A percentile compares a stretch with the other conserved stretches of the same genome.
Conservation (phyloP, 2,888 invertebrate species). For the Eupithecia centaureata region DNA sequence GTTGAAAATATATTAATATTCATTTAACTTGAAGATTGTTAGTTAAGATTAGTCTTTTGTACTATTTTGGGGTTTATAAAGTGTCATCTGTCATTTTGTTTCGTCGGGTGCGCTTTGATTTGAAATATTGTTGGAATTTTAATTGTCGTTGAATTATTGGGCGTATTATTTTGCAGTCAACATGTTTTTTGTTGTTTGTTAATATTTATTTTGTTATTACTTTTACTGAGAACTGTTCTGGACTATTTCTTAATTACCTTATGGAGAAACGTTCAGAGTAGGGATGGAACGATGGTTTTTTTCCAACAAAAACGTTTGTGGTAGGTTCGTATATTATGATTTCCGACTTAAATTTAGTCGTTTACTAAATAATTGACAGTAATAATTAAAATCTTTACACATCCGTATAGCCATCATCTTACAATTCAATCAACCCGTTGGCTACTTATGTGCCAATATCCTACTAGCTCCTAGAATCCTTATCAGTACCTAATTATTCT, state of each 20-base stretch:
- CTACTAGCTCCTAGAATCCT: too few relatives aligned
- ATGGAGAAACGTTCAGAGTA: not conserved
- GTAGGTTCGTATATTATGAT: too few relatives aligned
- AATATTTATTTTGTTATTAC: conserved; percentile 11
- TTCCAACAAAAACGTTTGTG: too few relatives aligned
- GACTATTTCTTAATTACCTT: not conserved
- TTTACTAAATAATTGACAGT: too few relatives aligned
- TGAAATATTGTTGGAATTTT: conserved; percentile 66
- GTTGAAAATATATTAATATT: conserved; percentile 60
- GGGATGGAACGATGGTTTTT: too few relatives aligned
- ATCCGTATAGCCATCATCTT: too few relatives aligned
- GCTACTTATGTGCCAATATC: too few relatives aligned
- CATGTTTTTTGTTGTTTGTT: conserved; percentile 24
- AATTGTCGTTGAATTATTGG: conserved; percentile 56
- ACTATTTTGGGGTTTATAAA: conserved; percentile 68
- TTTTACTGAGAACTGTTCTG: not conserved
- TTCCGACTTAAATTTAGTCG: too few relatives aligned
- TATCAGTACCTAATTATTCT: not conserved
- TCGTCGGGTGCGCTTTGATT: conserved; percentile 50
- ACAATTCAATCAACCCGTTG: too few relatives aligned
- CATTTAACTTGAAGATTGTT: conserved; percentile 67
- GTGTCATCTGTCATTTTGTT: conserved; percentile 66
- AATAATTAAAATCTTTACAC: too few relatives aligned
- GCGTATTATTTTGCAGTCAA: conserved; percentile 42
- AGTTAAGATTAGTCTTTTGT: conserved; percentile 63